A percentile compares a stretch with the other conserved stretches of the same genome.
These are phyloP conservation scores for Peromyscus eremicus DNA, from an alignment of 2,797 vertebrate species.

Conservation along the genomic window DNA sequence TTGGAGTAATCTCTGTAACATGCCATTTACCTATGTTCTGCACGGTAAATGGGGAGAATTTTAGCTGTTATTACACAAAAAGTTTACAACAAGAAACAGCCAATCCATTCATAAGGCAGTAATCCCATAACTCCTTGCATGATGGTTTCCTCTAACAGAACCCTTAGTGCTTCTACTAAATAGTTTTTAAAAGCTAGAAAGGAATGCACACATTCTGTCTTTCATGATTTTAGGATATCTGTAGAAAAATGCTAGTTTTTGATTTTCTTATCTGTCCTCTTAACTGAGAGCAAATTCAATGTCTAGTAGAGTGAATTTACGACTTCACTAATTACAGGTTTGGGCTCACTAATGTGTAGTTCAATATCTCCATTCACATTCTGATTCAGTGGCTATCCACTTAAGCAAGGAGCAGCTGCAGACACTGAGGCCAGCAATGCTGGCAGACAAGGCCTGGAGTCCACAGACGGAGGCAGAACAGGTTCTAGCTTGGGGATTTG, in stretches of 20 bases:
- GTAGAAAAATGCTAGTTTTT: slow-evolving; percentile 21
- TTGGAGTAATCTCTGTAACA: no score
- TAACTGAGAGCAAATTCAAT: background rate
- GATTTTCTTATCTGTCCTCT: background rate
- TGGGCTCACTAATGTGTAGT: background rate
- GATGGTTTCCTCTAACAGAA: no score
- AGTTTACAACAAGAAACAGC: no score
- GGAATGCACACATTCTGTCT: background rate
- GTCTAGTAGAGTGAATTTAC: background rate
- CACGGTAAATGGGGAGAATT: no score
- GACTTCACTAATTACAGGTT: background rate
- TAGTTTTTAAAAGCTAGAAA: slow-evolving; percentile 34
- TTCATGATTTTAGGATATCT: slow-evolving; percentile 30
- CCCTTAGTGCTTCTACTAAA: background rate
- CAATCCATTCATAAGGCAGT: no score
- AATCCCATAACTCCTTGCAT: no score
- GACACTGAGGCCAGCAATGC: background rate
- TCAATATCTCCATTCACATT: background rate
- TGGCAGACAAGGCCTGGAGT: background rate
- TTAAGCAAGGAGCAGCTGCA: background rate
- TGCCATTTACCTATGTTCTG: no score
- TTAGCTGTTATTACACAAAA: no score
- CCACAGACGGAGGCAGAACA: background rate
- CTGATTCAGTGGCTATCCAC: background rate
- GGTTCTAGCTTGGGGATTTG: background rate